Percentiles rank a stretch among this genome's conserved stretches.
Conservation (phyloP, 2,888 invertebrate genomes). For the Drosophila kuntzei region DNA sequence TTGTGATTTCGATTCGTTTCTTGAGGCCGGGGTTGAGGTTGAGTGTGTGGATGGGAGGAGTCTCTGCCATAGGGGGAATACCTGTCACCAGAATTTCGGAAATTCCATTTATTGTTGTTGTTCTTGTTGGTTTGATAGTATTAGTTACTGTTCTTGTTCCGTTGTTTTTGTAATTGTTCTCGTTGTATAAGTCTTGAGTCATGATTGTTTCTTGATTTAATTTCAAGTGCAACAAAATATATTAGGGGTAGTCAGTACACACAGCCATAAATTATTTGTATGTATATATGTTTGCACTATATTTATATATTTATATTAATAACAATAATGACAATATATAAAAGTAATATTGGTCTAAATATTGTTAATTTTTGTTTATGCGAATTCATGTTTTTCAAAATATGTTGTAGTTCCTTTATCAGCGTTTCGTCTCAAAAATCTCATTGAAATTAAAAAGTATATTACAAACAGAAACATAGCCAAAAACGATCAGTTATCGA, state of each 20-base stretch:
- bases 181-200: conserved; percentile 27
- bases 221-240: conserved; percentile 39
- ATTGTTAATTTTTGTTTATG: conserved; percentile 39
- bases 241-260: conserved; percentile 74
- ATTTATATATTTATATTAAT: conserved; percentile 46
- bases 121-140: conserved; percentile 24
- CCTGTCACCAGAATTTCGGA: conserved; percentile 53
- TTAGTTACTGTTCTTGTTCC: conserved; percentile 23
- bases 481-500: conserved; percentile 12
- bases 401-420: conserved; percentile 82
- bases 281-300: conserved; percentile 35
- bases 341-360: conserved; percentile 27
- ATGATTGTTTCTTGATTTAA: conserved; percentile 21
- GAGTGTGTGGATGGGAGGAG: conserved; percentile 26
- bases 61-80: conserved; percentile 45
- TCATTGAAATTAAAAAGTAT: conserved; percentile 24
- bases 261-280: conserved; percentile 66
- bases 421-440: conserved; percentile 40
- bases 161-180: conserved; percentile 25
- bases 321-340: conserved; percentile 39
- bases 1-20: conserved; percentile 38
- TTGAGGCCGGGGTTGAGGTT: conserved; percentile 38
- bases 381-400: conserved; percentile 83
- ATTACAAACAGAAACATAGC: conserved; percentile 25
- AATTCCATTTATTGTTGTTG: conserved; percentile 44